phyloP scores from a whole-genome alignment of 2,113 vertebrate species.

The Dipodomys stephensi region DNA sequence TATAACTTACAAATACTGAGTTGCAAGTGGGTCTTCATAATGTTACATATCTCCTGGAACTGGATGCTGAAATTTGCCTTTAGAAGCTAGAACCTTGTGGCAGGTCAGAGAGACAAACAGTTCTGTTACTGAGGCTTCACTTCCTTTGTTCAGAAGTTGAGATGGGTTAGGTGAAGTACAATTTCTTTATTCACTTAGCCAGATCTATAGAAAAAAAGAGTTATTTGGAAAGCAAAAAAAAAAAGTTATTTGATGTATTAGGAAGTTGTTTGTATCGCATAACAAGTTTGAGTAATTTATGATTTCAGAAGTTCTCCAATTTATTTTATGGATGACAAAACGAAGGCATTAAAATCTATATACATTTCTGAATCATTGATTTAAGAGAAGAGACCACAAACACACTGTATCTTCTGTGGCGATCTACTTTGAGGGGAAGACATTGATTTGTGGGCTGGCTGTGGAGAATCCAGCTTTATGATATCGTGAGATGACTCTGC shows the following conservation, averaged over 20 bases:
- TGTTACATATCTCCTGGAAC: neutral
- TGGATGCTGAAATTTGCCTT: neutral
- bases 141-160: neutral
- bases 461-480: neutral
- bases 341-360: neutral
- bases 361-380: neutral
- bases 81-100: neutral
- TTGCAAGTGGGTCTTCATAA: neutral
- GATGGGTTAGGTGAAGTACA: neutral
- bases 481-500: neutral
- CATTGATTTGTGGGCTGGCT: neutral
- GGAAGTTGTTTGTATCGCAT: neutral
- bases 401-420: neutral
- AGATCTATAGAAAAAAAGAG: neutral
- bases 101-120: neutral
- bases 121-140: too few relatives aligned
- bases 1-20: slow-evolving; percentile 17
- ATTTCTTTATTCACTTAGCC: neutral
- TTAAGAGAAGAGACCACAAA: neutral
- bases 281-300: neutral
- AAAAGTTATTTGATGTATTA: neutral
- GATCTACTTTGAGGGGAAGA: neutral
- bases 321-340: neutral
- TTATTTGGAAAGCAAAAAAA: neutral
- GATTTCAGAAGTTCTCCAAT: neutral